These are phyloP conservation scores for Cathartes aura DNA, from an alignment of 2,113 vertebrate genomes.

Conservation along the genomic window DNA sequence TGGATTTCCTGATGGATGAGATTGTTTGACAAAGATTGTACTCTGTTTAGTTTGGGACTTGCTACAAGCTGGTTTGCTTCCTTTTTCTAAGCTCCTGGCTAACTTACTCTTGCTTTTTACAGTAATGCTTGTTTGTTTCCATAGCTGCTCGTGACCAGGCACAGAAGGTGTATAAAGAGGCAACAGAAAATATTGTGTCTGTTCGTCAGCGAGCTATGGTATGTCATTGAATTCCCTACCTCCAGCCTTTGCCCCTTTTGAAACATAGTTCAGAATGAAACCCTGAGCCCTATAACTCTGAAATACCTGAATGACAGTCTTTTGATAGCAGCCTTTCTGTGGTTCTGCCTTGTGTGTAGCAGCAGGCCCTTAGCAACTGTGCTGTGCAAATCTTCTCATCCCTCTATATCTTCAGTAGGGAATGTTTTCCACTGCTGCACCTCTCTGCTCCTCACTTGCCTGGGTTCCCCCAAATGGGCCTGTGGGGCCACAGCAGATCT, in stretches of 20 bases:
- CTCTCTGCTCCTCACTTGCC: background rate
- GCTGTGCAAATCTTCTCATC: background rate
- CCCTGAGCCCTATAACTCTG: background rate
- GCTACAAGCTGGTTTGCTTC: background rate
- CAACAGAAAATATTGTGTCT: constrained; percentile 74
- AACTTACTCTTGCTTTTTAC: background rate
- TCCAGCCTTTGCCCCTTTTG: background rate
- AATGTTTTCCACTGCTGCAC: background rate
- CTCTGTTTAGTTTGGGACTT: background rate
- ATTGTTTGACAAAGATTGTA: background rate
- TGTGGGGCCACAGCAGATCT: background rate
- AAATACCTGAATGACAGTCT: too few relatives aligned
- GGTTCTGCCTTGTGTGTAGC: background rate
- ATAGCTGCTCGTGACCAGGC: constrained; percentile 74
- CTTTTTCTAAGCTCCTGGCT: background rate
- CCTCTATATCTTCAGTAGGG: background rate
- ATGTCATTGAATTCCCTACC: constrained; percentile 23
- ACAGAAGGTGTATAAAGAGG: constrained; percentile 71
- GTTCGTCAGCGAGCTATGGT: constrained; percentile 89
- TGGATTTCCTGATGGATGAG: background rate
- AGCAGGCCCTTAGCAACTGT: background rate
- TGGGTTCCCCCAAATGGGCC: background rate
- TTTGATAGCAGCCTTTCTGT: background rate
- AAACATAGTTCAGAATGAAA: background rate
- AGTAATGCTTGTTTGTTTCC: background rate